phyloP scores from a whole-genome alignment of 64 coral and sea anemone genomes.

The Porites lutea region DNA sequence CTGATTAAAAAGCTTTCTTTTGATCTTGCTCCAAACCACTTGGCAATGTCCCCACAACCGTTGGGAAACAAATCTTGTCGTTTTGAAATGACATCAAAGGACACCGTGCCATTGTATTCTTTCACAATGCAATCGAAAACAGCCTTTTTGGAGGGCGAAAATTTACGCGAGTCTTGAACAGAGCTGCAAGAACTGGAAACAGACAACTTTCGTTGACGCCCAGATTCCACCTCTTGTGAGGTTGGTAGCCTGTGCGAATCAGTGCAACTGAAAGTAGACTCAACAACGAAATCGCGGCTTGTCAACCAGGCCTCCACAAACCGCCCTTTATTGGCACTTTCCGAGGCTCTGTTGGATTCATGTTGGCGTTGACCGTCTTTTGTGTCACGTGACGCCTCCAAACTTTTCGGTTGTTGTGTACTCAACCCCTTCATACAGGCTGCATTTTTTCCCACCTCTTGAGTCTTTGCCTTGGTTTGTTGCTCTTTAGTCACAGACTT shows the following conservation, averaged over 20 bases:
- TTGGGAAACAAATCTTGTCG: slow-evolving; percentile 60
- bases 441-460: too few relatives aligned
- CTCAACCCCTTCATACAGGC: too few relatives aligned
- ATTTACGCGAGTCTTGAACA: not conserved
- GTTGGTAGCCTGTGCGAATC: not conserved
- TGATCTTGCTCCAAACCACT: slow-evolving; percentile 55
- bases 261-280: not conserved
- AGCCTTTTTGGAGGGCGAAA: slow-evolving; percentile 43
- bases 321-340: too few relatives aligned
- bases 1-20: slow-evolving; percentile 54
- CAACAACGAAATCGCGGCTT: not conserved
- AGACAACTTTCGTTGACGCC: not conserved
- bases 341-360: too few relatives aligned
- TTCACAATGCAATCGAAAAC: slow-evolving; percentile 74
- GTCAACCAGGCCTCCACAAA: slow-evolving; percentile 1
- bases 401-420: too few relatives aligned
- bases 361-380: too few relatives aligned
- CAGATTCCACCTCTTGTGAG: not conserved
- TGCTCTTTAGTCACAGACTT: too few relatives aligned
- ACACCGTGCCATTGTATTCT: slow-evolving; percentile 44
- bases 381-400: too few relatives aligned
- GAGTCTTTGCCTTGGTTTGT: too few relatives aligned
- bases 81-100: slow-evolving; percentile 57
- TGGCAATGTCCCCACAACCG: slow-evolving; percentile 35
- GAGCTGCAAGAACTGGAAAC: slow-evolving; percentile 8